Evolutionary conservation across 2,888 invertebrate species (phyloP), one percentile per base, ranked within the genome.

Genomic region (Spodoptera littoralis): DNA sequence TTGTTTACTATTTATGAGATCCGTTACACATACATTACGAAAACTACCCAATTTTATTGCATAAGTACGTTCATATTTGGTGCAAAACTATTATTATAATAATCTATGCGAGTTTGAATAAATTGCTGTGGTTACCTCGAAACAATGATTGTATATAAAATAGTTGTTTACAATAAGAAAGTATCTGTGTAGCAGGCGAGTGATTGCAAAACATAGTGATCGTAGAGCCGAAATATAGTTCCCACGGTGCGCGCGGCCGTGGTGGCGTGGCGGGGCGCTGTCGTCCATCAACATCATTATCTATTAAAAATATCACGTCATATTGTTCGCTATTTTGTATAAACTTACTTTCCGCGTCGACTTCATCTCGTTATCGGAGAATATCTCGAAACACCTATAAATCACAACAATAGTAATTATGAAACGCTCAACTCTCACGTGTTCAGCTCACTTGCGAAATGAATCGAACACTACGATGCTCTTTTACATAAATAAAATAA

Each of bases 271-370:
- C 82, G 84, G 84, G 83, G 76, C 86, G 88, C 88, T 90, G 92
- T 92, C 93, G 91, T 93, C 87, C 92, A 93, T 94, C 93, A 94
- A 91, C 90, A 91, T 92, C 90, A 92, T 92, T 93, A 94, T 94
- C 93, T 94, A 92, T 93, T 92, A 94, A 94, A 94, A 94, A 93
- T 92, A 94, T 93, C 93, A 88, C 91, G 91, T 93, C 93, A 94
- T 92, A 93, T 93, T 93, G 92, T 94, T 92, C 89, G 88, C 91
- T 92, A 91, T 93, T 93, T 91, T 91, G 92, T 91, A 90, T 88
- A 91, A 93, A 91, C 87, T 90, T 87, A 91, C 91, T 91, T 92
- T 92, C 89, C 85, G 86, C 86, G 84, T 84, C 81, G 85, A 76
- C 76, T 73, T 73, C 76, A 79, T 81, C 76, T 83, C 84, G 84